Conservation (phyloP, 2,888 invertebrate species). For the Hartigia nigra region DNA sequence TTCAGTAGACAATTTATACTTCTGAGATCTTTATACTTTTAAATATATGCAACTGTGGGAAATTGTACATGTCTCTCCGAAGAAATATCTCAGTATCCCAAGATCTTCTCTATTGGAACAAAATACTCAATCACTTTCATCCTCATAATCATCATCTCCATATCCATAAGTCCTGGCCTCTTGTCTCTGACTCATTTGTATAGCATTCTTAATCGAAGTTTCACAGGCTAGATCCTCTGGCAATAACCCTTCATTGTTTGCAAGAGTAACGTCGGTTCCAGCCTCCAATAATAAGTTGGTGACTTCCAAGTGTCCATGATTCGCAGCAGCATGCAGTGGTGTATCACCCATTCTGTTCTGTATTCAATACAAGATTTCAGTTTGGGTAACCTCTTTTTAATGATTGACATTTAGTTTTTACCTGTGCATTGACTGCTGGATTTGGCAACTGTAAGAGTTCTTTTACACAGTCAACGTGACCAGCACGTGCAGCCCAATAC, state of each 20-base stretch:
- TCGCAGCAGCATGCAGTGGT: constrained; percentile 72
- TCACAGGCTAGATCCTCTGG: constrained; percentile 70
- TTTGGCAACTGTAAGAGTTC: constrained; percentile 66
- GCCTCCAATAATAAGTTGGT: constrained; percentile 69
- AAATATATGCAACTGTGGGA: background rate
- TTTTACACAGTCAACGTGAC: constrained; percentile 70
- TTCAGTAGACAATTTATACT: background rate
- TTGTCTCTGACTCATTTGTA: constrained; percentile 53
- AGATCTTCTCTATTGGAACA: background rate
- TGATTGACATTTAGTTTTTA: constrained; percentile 28
- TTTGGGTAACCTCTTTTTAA: background rate
- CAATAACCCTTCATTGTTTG: constrained; percentile 69
- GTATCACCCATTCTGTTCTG: constrained; percentile 78
- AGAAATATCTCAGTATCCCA: background rate
- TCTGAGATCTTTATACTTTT: background rate
- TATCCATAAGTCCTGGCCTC: constrained; percentile 47
- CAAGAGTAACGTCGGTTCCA: constrained; percentile 67
- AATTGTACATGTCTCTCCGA: background rate
- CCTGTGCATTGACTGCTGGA: constrained; percentile 61
- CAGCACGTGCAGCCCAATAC: constrained; percentile 75
- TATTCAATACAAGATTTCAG: constrained; percentile 7
- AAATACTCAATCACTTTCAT: constrained; percentile 62
- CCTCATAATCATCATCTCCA: constrained; percentile 62
- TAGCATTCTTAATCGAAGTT: constrained; percentile 57
- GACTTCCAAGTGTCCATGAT: constrained; percentile 71